Conservation (phyloP, 2,113 vertebrate species). For the Centropristis striata region DNA sequence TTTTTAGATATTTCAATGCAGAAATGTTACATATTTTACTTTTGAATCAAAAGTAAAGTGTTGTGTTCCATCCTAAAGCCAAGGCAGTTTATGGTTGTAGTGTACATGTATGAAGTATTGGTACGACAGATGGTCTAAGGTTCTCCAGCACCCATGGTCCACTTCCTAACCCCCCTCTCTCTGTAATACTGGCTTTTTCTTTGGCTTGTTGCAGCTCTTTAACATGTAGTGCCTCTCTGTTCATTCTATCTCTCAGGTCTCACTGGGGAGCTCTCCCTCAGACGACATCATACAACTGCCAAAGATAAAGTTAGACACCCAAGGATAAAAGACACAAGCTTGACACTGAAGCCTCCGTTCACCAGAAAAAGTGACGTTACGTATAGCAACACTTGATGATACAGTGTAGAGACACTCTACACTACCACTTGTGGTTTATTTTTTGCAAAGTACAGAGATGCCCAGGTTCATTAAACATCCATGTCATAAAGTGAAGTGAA, state of each 20-base stretch:
- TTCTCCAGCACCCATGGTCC: constrained; percentile 4
- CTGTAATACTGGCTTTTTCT: constrained; percentile 6
- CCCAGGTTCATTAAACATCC: constrained; percentile 30
- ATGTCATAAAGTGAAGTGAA: constrained; percentile 18
- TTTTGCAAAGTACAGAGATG: constrained; percentile 17
- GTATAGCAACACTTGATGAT: constrained; percentile 19
- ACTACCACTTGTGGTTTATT: constrained; percentile 15
- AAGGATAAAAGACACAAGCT: constrained; percentile 52
- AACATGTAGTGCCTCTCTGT: constrained; percentile 28
- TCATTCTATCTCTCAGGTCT: constrained; percentile 33
- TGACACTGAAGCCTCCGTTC: constrained; percentile 38
- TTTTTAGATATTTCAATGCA: too few relatives aligned
- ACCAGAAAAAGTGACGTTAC: constrained; percentile 54
- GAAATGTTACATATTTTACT: too few relatives aligned
- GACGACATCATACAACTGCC: constrained; percentile 56
- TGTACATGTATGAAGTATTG: background rate
- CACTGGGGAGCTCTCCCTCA: constrained; percentile 50
- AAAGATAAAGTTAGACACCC: constrained; percentile 69
- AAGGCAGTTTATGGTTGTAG: constrained; percentile 7
- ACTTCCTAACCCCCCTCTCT: constrained; percentile 1
- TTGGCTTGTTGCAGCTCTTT: constrained; percentile 20
- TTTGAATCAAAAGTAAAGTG: too few relatives aligned
- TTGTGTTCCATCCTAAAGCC: background rate
- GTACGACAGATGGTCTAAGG: background rate
- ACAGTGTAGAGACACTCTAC: background rate